These are phyloP conservation scores for Gisinianus flammeolus DNA, from an alignment of 2,888 invertebrate species.

Conservation along the genomic window DNA sequence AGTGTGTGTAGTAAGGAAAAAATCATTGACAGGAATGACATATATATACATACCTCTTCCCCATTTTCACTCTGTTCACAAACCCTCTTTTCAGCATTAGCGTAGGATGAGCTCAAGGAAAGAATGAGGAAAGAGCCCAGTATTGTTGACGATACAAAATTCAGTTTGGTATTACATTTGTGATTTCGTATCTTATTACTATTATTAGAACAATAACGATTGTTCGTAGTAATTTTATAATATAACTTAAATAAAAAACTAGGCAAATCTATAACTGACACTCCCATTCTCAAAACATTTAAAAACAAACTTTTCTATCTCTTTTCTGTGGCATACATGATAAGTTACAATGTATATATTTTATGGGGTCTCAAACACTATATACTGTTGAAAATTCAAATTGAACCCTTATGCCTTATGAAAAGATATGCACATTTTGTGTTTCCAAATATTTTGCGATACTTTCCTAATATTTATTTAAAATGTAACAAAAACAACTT, in stretches of 20 bases:
- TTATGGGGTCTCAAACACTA: too few relatives aligned
- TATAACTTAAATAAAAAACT: background rate
- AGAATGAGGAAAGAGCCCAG: background rate
- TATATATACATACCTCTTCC: conserved; percentile 17
- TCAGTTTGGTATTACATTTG: background rate
- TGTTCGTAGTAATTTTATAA: background rate
- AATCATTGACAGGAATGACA: background rate
- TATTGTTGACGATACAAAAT: background rate
- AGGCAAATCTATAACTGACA: background rate
- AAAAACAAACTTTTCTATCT: too few relatives aligned
- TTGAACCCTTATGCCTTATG: too few relatives aligned
- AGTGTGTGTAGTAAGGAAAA: too few relatives aligned
- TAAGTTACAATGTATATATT: too few relatives aligned
- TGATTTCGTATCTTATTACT: background rate
- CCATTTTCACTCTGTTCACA: background rate
- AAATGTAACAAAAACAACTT: too few relatives aligned
- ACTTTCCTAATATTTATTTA: too few relatives aligned
- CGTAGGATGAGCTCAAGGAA: background rate
- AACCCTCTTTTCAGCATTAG: background rate
- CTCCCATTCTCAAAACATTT: background rate
- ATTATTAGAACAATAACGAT: background rate
- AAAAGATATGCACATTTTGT: too few relatives aligned
- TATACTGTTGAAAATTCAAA: too few relatives aligned
- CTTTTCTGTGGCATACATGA: background rate
- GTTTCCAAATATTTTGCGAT: too few relatives aligned